Base-by-base conservation (phyloP, 2,797 vertebrate species). In the Ptychobarbus kaznakovi region DNA sequence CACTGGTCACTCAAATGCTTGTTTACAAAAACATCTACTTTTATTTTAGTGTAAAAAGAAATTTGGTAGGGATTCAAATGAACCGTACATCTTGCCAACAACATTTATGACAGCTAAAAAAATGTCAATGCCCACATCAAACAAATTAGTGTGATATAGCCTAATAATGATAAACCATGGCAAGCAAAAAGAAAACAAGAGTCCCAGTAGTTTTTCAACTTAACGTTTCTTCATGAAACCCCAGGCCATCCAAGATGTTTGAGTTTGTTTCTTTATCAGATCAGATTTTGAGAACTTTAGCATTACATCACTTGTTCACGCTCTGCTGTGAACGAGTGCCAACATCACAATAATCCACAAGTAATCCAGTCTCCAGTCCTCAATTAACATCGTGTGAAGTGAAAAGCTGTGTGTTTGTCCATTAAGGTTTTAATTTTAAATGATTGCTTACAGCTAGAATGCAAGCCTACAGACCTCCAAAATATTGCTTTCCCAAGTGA, bases 291-390 rank as follows among this genome's bases (percentile, higher is more conserved):
- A 32, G 25, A 65, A 16, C 2, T 32, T 65, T 16, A 15, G 61
- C 61, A 65, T 16, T 32, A 65, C 25, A 28, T 32, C 13, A 32
- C 13, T 15, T 28, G 61, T 11, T 65, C 13, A 65, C 25, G 7
- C 0, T 65, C 13, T 65, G 28, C 28, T 4, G 58, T 13, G 58
- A 25, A 63, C 5, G n/a, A 25, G n/a, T 63, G 58, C 58, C 58
- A 61, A 65, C 61, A 32, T 65, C 25, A 65, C 61, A 65, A 15
- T 32, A 65, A 65, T 65, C 63, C 63, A 65, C 63, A 65, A 65
- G 28, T 32, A 32, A 65, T 65, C 28, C 2, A 65, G 25, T 65
- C 12, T 8, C 12, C 61, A 63, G 25, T 65, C 61, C 25, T 63
- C 56, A 58, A n/a, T 58, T 6, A 65, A 28, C 25, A 15, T 65